Evolutionary conservation across 2,113 vertebrate genomes (phyloP).

Genomic region (Opisthocomus hoazin): DNA sequence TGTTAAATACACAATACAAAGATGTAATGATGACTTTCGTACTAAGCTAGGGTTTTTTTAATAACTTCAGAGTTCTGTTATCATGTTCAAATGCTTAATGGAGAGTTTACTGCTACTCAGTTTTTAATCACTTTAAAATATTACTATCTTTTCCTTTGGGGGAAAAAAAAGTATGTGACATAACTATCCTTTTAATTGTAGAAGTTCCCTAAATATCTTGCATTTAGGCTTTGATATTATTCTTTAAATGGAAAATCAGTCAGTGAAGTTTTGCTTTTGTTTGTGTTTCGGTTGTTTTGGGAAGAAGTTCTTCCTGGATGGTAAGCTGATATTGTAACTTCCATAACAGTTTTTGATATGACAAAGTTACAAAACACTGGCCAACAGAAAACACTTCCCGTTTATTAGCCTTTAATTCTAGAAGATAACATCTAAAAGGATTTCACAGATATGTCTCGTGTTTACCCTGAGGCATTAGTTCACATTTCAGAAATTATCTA

Average conservation of each 20-base stretch:
- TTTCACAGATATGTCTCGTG: constrained; percentile 7
- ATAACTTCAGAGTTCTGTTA: not conserved
- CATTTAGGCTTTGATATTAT: not conserved
- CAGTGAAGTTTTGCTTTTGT: not conserved
- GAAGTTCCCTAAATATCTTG: not conserved
- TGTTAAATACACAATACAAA: not conserved
- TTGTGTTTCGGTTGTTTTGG: not conserved
- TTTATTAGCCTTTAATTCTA: constrained; percentile 12
- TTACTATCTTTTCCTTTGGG: not conserved
- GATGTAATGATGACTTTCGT: not conserved
- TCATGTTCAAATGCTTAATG: not conserved
- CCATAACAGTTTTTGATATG: not conserved
- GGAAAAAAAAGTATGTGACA: not conserved
- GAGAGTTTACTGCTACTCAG: not conserved
- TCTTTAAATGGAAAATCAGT: not conserved
- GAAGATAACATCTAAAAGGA: not conserved
- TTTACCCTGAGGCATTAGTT: not conserved
- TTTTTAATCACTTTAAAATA: not conserved
- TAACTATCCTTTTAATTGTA: not conserved
- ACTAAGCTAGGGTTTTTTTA: not conserved
- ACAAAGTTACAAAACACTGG: not conserved
- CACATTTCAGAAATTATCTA: constrained; percentile 18
- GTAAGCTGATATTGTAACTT: not conserved
- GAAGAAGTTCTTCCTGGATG: not conserved
- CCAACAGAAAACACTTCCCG: not conserved